A percentile compares a stretch with the other conserved stretches of the same genome.
These are phyloP conservation scores for Melieria omissa DNA, from an alignment of 2,888 invertebrate genomes.

Conservation along the genomic window DNA sequence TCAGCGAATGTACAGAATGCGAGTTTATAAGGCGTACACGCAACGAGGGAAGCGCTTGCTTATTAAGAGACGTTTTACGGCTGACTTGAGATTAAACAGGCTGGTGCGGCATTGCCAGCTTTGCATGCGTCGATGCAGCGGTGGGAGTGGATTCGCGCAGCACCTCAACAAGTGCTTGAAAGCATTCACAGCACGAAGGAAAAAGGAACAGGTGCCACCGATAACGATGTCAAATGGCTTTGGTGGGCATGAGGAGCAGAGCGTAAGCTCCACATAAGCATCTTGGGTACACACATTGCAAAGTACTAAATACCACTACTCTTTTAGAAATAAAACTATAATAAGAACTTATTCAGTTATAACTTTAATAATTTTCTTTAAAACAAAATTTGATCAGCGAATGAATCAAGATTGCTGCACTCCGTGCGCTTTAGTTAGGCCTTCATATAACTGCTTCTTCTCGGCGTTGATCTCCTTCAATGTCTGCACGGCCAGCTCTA, in stretches of 20 bases:
- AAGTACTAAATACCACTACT: neutral
- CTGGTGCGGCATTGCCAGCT: constrained; percentile 10
- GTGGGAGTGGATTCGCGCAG: neutral
- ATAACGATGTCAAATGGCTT: too few species aligned
- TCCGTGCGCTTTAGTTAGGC: constrained; percentile 78
- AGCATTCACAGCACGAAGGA: constrained; percentile 1
- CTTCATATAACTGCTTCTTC: constrained; percentile 71
- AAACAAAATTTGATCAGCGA: neutral
- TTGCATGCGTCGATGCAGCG: constrained; percentile 4
- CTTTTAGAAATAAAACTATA: neutral
- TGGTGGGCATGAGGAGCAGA: too few species aligned
- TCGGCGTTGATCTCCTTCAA: constrained; percentile 76
- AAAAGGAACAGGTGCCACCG: neutral
- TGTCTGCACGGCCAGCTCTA: constrained; percentile 78
- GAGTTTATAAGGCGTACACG: too few species aligned
- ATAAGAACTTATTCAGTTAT: constrained; percentile 26
- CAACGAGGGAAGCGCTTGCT: too few species aligned
- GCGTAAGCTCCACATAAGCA: too few species aligned
- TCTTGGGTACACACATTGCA: neutral
- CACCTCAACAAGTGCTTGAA: constrained; percentile 17
- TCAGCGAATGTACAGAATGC: too few species aligned
- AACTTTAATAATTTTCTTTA: constrained; percentile 36
- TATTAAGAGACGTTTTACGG: too few species aligned
- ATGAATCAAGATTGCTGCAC: constrained; percentile 51
- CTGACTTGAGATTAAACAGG: too few species aligned